Evolutionary conservation across 2,113 vertebrate species (phyloP).

Genomic region (Leptocoma aspasia): DNA sequence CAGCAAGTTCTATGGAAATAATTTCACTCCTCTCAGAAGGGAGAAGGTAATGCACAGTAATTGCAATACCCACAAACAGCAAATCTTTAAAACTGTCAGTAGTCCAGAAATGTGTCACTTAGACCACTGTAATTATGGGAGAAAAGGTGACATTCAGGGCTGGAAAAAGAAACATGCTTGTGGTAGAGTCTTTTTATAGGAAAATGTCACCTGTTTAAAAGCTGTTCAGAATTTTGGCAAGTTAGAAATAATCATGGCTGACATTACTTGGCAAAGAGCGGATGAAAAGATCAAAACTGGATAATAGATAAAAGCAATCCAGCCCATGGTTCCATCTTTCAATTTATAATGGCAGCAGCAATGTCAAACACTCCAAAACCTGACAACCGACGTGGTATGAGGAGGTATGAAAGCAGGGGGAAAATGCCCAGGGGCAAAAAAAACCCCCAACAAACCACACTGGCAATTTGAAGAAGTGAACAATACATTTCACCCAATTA

Average conservation of each 20-base stretch:
- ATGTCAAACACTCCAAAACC: constrained; percentile 40
- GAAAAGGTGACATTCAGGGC: constrained; percentile 50
- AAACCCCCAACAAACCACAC: neutral
- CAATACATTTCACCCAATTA: neutral
- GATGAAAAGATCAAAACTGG: constrained; percentile 62
- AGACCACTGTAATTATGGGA: constrained; percentile 65
- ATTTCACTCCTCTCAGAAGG: constrained; percentile 53
- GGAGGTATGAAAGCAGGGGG: neutral
- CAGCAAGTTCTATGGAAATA: constrained; percentile 43
- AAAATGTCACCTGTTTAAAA: constrained; percentile 68
- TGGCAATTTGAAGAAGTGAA: neutral
- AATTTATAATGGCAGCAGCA: constrained; percentile 50
- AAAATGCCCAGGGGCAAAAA: neutral
- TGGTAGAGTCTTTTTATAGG: constrained; percentile 55
- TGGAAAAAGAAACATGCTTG: constrained; percentile 57
- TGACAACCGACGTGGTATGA: neutral
- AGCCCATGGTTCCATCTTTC: constrained; percentile 38
- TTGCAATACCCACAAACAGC: constrained; percentile 61
- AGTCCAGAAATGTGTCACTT: constrained; percentile 68
- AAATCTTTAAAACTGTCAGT: constrained; percentile 69
- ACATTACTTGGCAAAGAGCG: constrained; percentile 56
- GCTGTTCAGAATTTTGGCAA: constrained; percentile 57
- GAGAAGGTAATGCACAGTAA: constrained; percentile 64
- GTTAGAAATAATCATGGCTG: constrained; percentile 62
- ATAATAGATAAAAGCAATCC: constrained; percentile 52